Conservation (phyloP, 1,140 invertebrate species). For the Drosophila kurseongensis region DNA sequence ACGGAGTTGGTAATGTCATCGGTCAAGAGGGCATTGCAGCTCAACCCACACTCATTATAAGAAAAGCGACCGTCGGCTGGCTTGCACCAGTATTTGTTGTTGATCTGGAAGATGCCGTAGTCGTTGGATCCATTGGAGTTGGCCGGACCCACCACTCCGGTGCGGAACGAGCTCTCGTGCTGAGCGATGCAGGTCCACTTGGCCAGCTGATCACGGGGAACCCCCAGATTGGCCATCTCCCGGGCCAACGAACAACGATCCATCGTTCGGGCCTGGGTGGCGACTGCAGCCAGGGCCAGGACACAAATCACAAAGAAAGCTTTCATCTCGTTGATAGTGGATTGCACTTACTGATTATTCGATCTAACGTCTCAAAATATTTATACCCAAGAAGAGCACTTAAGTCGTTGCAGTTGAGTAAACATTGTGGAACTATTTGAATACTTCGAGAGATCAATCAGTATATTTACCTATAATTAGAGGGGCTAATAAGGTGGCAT, state of each 20-base stretch:
- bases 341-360: slow-evolving; percentile 26
- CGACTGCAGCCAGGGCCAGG: slow-evolving; percentile 48
- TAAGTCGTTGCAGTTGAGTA: slow-evolving; percentile 29
- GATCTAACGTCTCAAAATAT: slow-evolving; percentile 1
- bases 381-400: slow-evolving; percentile 11
- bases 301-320: slow-evolving; percentile 1
- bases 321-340: slow-evolving; percentile 39
- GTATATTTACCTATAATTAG: slow-evolving; percentile 17
- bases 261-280: slow-evolving; percentile 64
- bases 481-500: slow-evolving; percentile 28
- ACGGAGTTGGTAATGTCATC: slow-evolving; percentile 65
- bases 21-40: slow-evolving; percentile 59
- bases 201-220: slow-evolving; percentile 62
- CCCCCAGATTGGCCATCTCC: slow-evolving; percentile 74
- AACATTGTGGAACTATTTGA: slow-evolving; percentile 14
- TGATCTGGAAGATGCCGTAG: slow-evolving; percentile 82
- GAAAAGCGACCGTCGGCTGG: slow-evolving; percentile 58
- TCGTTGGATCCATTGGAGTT: slow-evolving; percentile 76
- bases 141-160: slow-evolving; percentile 37
- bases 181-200: slow-evolving; percentile 70
- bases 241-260: slow-evolving; percentile 75
- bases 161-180: slow-evolving; percentile 66
- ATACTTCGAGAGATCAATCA: background rate
- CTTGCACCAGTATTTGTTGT: slow-evolving; percentile 75
- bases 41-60: slow-evolving; percentile 57